phyloP scores from a whole-genome alignment of 2,113 vertebrate genomes.

The Theristicus caerulescens region DNA sequence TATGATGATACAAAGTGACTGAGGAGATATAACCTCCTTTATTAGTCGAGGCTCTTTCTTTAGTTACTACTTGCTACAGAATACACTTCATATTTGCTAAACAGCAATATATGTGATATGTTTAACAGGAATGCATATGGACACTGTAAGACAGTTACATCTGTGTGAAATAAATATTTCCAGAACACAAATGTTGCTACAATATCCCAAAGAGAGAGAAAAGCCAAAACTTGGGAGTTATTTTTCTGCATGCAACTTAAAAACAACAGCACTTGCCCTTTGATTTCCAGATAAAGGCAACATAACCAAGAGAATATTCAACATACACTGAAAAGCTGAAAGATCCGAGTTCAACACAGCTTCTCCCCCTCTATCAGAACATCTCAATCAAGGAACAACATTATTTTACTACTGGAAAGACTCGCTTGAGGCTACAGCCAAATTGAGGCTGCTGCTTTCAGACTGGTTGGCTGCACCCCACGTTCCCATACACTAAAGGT shows the following conservation, averaged over 20 bases:
- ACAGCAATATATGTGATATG: neutral
- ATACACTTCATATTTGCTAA: neutral
- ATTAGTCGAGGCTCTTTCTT: neutral
- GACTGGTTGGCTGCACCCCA: neutral
- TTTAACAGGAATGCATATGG: neutral
- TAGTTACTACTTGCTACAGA: neutral
- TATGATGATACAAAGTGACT: neutral
- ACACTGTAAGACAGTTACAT: neutral
- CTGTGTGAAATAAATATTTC: neutral
- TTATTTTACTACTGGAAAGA: neutral
- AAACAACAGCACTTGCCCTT: neutral
- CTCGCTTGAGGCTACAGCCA: neutral
- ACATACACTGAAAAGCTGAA: neutral
- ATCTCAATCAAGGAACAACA: neutral
- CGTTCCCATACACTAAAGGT: rapidly evolving
- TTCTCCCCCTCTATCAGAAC: neutral
- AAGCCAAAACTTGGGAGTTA: neutral
- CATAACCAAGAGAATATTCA: neutral
- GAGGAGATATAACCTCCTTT: neutral
- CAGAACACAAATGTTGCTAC: neutral
- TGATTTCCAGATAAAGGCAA: neutral
- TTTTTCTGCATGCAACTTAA: neutral
- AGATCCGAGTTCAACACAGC: neutral
- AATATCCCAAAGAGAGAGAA: neutral
- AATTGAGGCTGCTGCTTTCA: neutral